Evolutionary conservation across 2,113 vertebrate species (phyloP), one percentile per base, ranked within the genome.

Genomic region (Psephotus haematonotus): DNA sequence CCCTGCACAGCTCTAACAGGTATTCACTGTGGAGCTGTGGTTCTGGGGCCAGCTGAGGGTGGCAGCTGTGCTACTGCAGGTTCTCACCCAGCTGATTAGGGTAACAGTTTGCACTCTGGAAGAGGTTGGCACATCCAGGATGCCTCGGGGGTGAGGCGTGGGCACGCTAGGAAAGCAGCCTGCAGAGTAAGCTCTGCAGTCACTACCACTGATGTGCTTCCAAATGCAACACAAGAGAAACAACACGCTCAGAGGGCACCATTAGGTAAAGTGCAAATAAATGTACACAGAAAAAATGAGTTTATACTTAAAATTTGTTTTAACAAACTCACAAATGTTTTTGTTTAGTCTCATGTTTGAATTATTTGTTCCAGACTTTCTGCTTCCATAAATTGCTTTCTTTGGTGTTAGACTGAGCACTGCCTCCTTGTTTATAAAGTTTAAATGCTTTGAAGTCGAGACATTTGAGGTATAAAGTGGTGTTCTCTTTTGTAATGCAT

Each of bases 261-360:
- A 43, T 70, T 96, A 74, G 84, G 83, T 90, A 82, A 88, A 92
- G 85, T 67, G 78, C 88, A 84, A 92, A 86, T 79, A 92, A 91
- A 92, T 82, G 88, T 5, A 50, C 82, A 28, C 69, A 80, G 31
- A 67, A 78, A 93, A 90, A 79, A 93, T 3, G 6, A 88, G 75
- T 85, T 86, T 90, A 68, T 55, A 68, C 84, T 93, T 92, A 83
- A 62, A 75, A 85, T 83, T 74, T 88, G 68, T 91, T 95, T 88
- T 90, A 88, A 79, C 81, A 93, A 87, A 86, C 90, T 87, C 67
- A 44, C 71, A 86, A 96, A 59, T 92, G 78, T 88, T 93, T 97
- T 94, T 97, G 83, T 95, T 96, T 95, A 93, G 91, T 96, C 92
- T 96, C 52, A 43, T 86, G 93, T 78, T 93, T 88, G 94, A 90